Conservation (phyloP, 2,888 invertebrate species). For the Epistrophe grossulariae region DNA sequence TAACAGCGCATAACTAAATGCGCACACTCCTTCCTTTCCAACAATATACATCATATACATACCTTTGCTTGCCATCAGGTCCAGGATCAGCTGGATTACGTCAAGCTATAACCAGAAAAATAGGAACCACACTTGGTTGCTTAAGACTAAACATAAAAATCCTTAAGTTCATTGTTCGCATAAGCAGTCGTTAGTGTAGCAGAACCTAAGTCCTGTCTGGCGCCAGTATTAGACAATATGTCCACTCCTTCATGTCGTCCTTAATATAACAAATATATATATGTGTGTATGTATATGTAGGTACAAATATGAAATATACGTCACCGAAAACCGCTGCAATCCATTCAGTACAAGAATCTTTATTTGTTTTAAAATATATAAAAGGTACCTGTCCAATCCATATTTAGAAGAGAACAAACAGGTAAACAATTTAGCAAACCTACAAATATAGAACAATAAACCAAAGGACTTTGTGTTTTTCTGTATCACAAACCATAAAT, state of each 20-base stretch:
- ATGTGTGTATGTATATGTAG: no score
- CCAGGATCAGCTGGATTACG: conserved; percentile 73
- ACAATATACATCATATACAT: conserved; percentile 9
- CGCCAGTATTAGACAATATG: conserved; percentile 82
- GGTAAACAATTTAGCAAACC: conserved; percentile 66
- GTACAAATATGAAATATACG: conserved; percentile 66
- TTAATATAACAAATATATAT: no score
- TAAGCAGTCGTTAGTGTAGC: conserved; percentile 66
- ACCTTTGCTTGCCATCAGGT: conserved; percentile 31
- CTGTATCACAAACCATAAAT: conserved; percentile 23
- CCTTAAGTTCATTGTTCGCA: conserved; percentile 41
- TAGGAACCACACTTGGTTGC: conserved; percentile 60
- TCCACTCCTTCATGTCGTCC: conserved; percentile 59
- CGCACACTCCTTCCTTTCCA: conserved; percentile 32
- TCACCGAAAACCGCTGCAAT: conserved; percentile 65
- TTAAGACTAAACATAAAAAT: not conserved
- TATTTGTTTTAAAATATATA: conserved; percentile 25
- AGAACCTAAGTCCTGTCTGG: conserved; percentile 81
- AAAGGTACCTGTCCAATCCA: conserved; percentile 43
- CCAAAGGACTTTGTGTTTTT: not conserved
- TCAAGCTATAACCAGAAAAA: conserved; percentile 50
- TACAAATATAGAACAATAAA: conserved; percentile 55
- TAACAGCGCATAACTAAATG: conserved; percentile 35
- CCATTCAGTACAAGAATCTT: conserved; percentile 57
- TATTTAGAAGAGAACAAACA: conserved; percentile 5